These are phyloP conservation scores for Morphnarchus princeps DNA, from an alignment of 2,113 vertebrate species.

Conservation along the genomic window DNA sequence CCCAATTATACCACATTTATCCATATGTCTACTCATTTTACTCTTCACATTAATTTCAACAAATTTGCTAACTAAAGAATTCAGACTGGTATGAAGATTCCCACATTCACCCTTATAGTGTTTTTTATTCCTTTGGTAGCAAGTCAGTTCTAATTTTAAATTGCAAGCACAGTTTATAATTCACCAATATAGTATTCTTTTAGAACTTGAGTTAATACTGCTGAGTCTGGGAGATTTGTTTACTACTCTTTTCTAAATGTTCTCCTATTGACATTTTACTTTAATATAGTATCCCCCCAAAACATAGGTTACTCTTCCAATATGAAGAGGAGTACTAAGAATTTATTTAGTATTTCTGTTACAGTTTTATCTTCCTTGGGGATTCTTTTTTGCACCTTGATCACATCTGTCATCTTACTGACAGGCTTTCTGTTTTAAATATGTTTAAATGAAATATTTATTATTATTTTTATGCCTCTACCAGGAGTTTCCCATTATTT, in stretches of 20 bases:
- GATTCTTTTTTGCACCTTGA: neutral
- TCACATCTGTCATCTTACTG: neutral
- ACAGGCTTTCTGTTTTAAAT: neutral
- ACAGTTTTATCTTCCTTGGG: neutral
- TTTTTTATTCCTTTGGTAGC: neutral
- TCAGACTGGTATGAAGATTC: neutral
- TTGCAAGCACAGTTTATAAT: neutral
- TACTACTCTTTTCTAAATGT: neutral
- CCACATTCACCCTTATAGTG: neutral
- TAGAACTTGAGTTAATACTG: neutral
- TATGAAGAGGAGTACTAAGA: neutral
- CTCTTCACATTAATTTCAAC: neutral
- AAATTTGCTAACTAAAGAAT: neutral
- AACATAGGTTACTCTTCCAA: neutral
- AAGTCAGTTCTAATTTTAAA: constrained; percentile 29
- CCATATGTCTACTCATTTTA: neutral
- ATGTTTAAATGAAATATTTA: neutral
- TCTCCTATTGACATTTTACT: neutral
- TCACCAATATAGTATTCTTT: neutral
- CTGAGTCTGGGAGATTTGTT: neutral
- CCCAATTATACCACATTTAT: neutral
- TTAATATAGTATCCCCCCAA: neutral
- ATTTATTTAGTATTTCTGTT: neutral
- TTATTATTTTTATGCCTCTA: neutral
- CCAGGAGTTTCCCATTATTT: neutral